Conservation (phyloP, 1,140 invertebrate species). For the Brachionus paranguensis region DNA sequence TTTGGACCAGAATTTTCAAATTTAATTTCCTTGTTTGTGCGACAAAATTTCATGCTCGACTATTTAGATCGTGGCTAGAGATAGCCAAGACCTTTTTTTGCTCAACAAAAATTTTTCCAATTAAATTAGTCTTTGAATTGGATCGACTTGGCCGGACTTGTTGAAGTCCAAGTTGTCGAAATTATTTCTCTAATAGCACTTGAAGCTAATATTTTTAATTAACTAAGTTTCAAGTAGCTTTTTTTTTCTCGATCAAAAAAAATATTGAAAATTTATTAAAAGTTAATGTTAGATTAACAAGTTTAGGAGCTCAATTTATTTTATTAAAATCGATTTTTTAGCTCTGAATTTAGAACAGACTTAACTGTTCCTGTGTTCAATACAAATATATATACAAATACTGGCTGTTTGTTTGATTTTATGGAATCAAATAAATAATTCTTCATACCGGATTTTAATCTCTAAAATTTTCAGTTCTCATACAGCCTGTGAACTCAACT, state of each 20-base stretch:
- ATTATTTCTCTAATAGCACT: neutral
- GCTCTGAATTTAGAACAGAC: neutral
- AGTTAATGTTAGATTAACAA: neutral
- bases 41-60: neutral
- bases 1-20: neutral
- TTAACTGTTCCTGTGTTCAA: neutral
- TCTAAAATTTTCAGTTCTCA: neutral
- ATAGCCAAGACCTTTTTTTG: neutral
- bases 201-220: slow-evolving; percentile 2
- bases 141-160: neutral
- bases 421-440: neutral
- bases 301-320: neutral
- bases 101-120: neutral
- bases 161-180: neutral
- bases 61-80: neutral
- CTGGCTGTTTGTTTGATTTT: neutral
- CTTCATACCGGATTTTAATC: neutral
- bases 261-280: neutral
- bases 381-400: neutral
- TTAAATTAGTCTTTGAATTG: neutral
- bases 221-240: neutral
- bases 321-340: neutral
- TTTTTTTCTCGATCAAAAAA: neutral
- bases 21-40: neutral
- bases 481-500: neutral